Evolutionary conservation across 2,888 invertebrate genomes (phyloP).

Genomic region (Seira sanloemensis): DNA sequence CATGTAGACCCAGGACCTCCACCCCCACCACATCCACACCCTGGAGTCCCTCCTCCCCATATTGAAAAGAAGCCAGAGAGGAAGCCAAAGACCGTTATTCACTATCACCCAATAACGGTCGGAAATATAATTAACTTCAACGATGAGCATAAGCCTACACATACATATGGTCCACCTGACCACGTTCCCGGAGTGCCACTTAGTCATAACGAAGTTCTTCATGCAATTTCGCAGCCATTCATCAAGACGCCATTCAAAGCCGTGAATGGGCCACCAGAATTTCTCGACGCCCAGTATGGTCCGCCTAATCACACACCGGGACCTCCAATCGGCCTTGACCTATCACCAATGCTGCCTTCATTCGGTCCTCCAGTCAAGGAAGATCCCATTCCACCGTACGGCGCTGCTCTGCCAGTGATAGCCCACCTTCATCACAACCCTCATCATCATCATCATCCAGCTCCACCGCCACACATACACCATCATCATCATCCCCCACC

Average conservation of each 20-base stretch:
- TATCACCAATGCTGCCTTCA: conserved; percentile 28
- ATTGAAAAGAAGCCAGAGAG: conserved; percentile 10
- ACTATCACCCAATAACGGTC: conserved; percentile 64
- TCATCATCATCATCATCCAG: conserved; percentile 20
- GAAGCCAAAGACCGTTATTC: conserved; percentile 59
- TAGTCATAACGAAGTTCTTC: conserved; percentile 18
- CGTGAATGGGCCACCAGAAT: conserved; percentile 20
- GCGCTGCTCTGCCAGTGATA: conserved; percentile 56
- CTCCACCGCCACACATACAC: conserved; percentile 33
- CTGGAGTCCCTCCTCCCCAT: not conserved
- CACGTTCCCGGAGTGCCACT: conserved; percentile 39
- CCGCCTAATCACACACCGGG: conserved; percentile 38
- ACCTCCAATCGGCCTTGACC: not conserved
- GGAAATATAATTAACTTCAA: conserved; percentile 61
- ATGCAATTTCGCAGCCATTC: conserved; percentile 28
- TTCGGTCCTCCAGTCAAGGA: conserved; percentile 48
- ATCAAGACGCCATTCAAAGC: conserved; percentile 34
- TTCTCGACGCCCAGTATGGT: conserved; percentile 40
- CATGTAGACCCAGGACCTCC: conserved; percentile 25
- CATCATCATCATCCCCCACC: conserved; percentile 43
- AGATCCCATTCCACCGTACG: conserved; percentile 38
- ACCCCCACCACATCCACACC: conserved; percentile 3
- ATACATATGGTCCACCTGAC: conserved; percentile 54
- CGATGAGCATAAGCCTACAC: conserved; percentile 41
- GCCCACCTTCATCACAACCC: conserved; percentile 55